Evolutionary conservation across 2,797 vertebrate species (phyloP).

Genomic region (Nasua narica): DNA sequence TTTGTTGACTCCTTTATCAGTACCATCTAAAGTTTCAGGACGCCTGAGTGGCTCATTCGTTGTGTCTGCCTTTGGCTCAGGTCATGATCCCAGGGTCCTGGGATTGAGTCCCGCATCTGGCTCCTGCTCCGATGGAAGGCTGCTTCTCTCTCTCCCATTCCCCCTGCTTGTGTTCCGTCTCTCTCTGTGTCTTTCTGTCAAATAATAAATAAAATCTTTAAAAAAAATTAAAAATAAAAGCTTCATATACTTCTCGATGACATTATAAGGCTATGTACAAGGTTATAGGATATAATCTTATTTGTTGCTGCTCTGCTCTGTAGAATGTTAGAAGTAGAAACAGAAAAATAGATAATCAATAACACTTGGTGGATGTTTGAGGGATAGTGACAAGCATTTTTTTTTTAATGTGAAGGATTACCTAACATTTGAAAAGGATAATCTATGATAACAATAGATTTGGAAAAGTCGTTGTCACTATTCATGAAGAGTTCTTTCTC

Average conservation of each 20-base stretch:
- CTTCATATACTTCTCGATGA: neutral
- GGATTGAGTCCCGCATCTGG: too few species aligned
- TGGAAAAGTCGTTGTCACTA: neutral
- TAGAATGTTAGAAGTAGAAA: neutral
- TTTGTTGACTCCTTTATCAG: neutral
- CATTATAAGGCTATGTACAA: neutral
- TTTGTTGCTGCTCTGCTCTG: neutral
- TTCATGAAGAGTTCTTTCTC: neutral
- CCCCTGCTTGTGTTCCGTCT: too few species aligned
- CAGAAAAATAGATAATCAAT: neutral
- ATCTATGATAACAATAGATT: neutral
- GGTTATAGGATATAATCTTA: neutral
- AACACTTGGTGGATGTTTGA: neutral
- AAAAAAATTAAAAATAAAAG: neutral
- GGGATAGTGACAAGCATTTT: neutral
- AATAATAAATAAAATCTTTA: too few species aligned
- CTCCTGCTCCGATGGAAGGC: too few species aligned
- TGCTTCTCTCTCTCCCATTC: too few species aligned
- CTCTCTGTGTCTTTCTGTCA: too few species aligned
- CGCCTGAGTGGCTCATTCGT: too few species aligned
- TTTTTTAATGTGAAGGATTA: conserved; percentile 26
- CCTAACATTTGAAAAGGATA: neutral
- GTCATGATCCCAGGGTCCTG: too few species aligned
- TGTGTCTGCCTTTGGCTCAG: too few species aligned
- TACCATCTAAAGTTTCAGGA: neutral